phyloP scores from a whole-genome alignment of 1,140 invertebrate genomes.

The Mesaphorura yosii region DNA sequence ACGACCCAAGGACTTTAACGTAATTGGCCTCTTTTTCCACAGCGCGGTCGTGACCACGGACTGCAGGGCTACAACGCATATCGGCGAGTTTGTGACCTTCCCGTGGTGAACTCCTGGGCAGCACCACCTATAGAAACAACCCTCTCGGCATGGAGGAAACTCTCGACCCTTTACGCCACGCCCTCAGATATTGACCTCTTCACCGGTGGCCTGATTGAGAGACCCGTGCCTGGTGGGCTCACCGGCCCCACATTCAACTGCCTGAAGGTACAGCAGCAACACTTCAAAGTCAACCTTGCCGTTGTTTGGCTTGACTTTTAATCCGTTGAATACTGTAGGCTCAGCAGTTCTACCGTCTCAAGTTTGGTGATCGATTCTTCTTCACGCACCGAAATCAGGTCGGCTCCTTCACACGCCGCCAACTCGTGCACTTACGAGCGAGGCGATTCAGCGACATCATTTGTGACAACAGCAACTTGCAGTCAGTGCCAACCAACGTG shows the following conservation, averaged over 20 bases:
- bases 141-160: slow-evolving; percentile 1
- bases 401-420: slow-evolving; percentile 40
- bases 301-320: slow-evolving; percentile 38
- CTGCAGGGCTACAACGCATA: slow-evolving; percentile 46
- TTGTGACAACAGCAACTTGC: slow-evolving; percentile 42
- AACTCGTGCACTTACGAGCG: slow-evolving; percentile 47
- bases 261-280: slow-evolving; percentile 31
- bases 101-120: not conserved
- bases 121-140: not conserved
- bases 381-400: slow-evolving; percentile 45
- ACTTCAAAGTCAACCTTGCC: slow-evolving; percentile 28
- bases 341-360: slow-evolving; percentile 38
- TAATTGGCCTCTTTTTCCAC: no score
- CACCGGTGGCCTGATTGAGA: slow-evolving; percentile 43
- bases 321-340: no score
- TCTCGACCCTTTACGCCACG: slow-evolving; percentile 25
- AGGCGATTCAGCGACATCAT: slow-evolving; percentile 44
- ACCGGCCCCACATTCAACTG: slow-evolving; percentile 44
- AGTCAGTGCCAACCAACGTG: slow-evolving; percentile 38
- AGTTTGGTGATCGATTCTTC: slow-evolving; percentile 42
- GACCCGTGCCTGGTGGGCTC: slow-evolving; percentile 39
- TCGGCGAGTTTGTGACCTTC: slow-evolving; percentile 44
- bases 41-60: slow-evolving; percentile 53
- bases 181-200: slow-evolving; percentile 43
- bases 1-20: no score